Conservation (phyloP, 2,113 vertebrate genomes). For the Baryphthengus martii region DNA sequence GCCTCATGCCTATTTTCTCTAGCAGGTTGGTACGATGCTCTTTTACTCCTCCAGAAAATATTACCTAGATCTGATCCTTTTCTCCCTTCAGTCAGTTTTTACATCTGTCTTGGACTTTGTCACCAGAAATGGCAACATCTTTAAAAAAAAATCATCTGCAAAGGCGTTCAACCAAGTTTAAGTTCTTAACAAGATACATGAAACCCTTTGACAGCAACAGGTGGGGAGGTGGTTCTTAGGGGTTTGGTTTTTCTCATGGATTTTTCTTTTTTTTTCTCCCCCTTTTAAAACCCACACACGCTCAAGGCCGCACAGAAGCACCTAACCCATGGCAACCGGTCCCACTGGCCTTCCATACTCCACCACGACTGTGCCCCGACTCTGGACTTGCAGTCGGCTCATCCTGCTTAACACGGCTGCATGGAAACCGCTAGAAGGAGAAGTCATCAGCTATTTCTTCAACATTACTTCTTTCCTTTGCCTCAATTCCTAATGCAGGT, state of each 20-base stretch:
- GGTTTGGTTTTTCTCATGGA: too few relatives aligned
- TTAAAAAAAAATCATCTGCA: not conserved
- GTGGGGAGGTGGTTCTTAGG: too few relatives aligned
- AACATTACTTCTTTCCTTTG: not conserved
- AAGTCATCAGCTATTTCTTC: not conserved
- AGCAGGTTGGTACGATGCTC: not conserved
- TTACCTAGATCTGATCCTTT: not conserved
- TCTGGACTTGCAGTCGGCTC: fast-evolving
- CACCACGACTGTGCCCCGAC: fast-evolving
- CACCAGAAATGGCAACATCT: not conserved
- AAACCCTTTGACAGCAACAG: not conserved
- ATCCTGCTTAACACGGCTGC: not conserved
- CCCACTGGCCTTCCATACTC: fast-evolving
- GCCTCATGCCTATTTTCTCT: not conserved
- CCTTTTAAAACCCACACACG: not conserved
- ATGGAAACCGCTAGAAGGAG: fast-evolving
- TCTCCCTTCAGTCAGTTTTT: not conserved
- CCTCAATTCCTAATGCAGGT: not conserved
- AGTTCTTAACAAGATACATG: not conserved
- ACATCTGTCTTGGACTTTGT: not conserved
- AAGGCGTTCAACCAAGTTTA: not conserved
- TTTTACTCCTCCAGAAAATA: not conserved
- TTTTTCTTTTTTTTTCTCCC: not conserved
- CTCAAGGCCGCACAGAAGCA: fast-evolving
- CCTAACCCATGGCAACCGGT: fast-evolving